A percentile compares a stretch with the other conserved stretches of the same genome.
These are phyloP conservation scores for Plebejus melissa DNA, from an alignment of 2,888 invertebrate species.

Conservation along the genomic window DNA sequence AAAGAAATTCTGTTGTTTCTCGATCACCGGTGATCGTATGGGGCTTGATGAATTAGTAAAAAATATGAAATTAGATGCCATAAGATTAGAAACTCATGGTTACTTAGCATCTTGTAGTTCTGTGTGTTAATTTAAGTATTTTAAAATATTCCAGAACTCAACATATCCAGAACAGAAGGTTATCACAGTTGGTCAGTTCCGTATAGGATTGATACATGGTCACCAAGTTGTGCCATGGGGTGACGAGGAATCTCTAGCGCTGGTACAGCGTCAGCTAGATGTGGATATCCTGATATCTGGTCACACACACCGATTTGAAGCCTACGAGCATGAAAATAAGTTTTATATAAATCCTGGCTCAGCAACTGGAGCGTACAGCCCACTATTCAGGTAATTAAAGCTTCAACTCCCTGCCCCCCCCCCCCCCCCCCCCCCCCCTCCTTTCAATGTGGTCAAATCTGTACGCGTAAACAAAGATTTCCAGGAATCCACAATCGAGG, in stretches of 20 bases:
- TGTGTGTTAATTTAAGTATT: background rate
- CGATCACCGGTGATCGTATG: no score
- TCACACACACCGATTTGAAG: slow-evolving; percentile 98
- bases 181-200: slow-evolving; percentile 98
- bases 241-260: slow-evolving; percentile 93
- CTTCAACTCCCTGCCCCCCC: no score
- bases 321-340: slow-evolving; percentile 98
- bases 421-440: no score
- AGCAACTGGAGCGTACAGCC: slow-evolving; percentile 98
- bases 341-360: slow-evolving; percentile 99
- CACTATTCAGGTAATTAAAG: slow-evolving; percentile 85
- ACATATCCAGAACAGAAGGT: slow-evolving; percentile 98
- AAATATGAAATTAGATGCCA: no score
- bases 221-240: slow-evolving; percentile 99
- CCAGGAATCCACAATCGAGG: no score
- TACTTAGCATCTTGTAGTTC: no score
- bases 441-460: no score
- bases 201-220: slow-evolving; percentile 98
- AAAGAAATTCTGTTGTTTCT: no score
- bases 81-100: no score
- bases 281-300: slow-evolving; percentile 99
- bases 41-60: no score
- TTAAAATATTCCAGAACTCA: slow-evolving; percentile 82
- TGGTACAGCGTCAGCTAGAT: slow-evolving; percentile 97
- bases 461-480: no score